These are phyloP conservation scores for Coelopa pilipes DNA, from an alignment of 2,888 invertebrate species.

Conservation along the genomic window DNA sequence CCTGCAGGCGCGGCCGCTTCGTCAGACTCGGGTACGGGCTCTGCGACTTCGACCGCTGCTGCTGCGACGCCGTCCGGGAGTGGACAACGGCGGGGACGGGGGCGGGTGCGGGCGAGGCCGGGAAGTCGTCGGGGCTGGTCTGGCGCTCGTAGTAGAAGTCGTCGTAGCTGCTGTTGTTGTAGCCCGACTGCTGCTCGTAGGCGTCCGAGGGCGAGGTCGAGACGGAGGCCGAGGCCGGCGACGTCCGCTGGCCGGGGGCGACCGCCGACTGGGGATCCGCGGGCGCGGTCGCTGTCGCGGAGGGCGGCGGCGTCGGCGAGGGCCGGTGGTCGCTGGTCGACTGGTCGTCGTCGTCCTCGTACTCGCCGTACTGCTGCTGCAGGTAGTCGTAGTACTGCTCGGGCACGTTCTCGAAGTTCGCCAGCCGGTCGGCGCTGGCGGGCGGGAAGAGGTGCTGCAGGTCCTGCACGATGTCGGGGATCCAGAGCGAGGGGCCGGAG, in stretches of 20 bases:
- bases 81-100: too few species aligned
- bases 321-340: slow-evolving; percentile 42
- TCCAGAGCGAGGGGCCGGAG: slow-evolving; percentile 59
- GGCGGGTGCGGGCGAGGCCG: slow-evolving; percentile 28
- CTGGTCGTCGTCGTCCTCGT: slow-evolving; percentile 58
- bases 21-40: slow-evolving; percentile 36
- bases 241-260: slow-evolving; percentile 50
- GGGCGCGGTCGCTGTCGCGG: slow-evolving; percentile 32
- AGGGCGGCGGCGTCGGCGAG: slow-evolving; percentile 39
- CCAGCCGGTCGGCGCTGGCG: slow-evolving; percentile 58
- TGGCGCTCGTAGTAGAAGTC: slow-evolving; percentile 56
- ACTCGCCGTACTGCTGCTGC: slow-evolving; percentile 62
- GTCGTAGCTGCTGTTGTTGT: slow-evolving; percentile 44
- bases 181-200: slow-evolving; percentile 24
- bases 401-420: slow-evolving; percentile 59
- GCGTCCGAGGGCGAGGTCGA: slow-evolving; percentile 39
- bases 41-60: slow-evolving; percentile 30
- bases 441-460: slow-evolving; percentile 59
- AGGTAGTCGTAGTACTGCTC: slow-evolving; percentile 61
- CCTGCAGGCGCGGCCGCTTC: slow-evolving; percentile 50
- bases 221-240: slow-evolving; percentile 39
- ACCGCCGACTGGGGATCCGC: slow-evolving; percentile 48
- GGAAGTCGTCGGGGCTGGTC: slow-evolving; percentile 30
- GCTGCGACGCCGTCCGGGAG: slow-evolving; percentile 36
- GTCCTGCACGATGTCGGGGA: slow-evolving; percentile 61